A percentile compares a stretch with the other conserved stretches of the same genome.
Evolutionary conservation across 2,797 vertebrate species (phyloP).

Genomic region (Malacoctenus gilli): DNA sequence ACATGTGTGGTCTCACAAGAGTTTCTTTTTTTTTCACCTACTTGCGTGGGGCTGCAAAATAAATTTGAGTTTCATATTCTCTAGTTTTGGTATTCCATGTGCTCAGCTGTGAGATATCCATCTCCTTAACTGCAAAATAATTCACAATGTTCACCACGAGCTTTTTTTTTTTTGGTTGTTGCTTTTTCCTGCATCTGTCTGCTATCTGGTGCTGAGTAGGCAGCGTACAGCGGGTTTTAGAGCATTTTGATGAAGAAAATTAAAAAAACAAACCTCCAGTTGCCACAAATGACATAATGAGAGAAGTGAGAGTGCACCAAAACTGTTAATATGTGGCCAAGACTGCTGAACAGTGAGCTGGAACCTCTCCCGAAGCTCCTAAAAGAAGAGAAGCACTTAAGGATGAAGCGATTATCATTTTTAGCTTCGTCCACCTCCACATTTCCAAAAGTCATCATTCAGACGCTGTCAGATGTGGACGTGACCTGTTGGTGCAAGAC

Average conservation of each 20-base stretch:
- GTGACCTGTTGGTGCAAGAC: no score
- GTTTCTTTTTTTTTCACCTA: no score
- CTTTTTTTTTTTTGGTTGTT: no score
- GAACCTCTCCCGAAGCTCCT: neutral
- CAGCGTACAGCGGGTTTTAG: neutral
- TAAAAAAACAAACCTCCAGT: neutral
- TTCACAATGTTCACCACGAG: neutral
- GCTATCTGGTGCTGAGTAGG: conserved; percentile 1
- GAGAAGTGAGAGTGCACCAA: neutral
- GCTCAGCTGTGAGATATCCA: neutral
- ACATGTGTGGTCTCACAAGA: no score
- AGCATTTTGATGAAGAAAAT: conserved; percentile 1
- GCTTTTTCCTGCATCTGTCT: neutral
- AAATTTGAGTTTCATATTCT: neutral
- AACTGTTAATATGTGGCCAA: no score
- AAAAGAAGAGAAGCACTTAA: neutral
- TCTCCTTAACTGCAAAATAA: neutral
- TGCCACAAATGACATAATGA: neutral
- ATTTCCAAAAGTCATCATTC: no score
- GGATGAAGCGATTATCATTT: no score
- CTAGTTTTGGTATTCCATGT: conserved; percentile 4
- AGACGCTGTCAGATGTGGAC: no score
- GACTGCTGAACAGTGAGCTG: neutral
- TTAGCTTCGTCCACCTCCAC: no score
- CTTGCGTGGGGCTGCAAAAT: neutral